A percentile compares a stretch with the other conserved stretches of the same genome.
Evolutionary conservation across 1,140 invertebrate species (phyloP).

Genomic region (Drosophila hydei): DNA sequence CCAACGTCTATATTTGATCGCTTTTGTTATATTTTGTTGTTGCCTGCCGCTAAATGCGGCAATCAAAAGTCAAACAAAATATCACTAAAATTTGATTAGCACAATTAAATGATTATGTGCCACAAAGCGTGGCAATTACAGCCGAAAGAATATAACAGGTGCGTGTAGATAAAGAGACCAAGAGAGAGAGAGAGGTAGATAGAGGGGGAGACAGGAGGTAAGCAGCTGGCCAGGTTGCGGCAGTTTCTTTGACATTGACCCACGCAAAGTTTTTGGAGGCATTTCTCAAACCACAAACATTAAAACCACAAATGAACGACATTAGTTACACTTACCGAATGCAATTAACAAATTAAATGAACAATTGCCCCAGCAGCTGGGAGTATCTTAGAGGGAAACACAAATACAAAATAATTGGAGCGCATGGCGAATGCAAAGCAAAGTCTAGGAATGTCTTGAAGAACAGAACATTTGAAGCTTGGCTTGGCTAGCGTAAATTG

Average conservation of each 20-base stretch:
- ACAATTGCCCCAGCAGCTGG: slow-evolving; percentile 44
- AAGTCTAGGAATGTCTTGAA: slow-evolving; percentile 33
- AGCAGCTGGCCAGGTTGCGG: slow-evolving; percentile 17
- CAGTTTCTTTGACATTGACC: slow-evolving; percentile 55
- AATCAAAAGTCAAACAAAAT: slow-evolving; percentile 58
- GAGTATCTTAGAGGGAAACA: slow-evolving; percentile 18
- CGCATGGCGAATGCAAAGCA: slow-evolving; percentile 58
- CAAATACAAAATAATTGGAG: slow-evolving; percentile 43
- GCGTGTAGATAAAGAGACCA: neutral
- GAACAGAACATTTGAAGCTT: neutral
- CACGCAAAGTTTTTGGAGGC: slow-evolving; percentile 61
- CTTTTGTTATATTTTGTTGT: slow-evolving; percentile 14
- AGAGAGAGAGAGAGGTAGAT: neutral
- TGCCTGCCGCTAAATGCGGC: slow-evolving; percentile 60
- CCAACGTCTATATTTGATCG: slow-evolving; percentile 7
- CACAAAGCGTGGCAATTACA: slow-evolving; percentile 73
- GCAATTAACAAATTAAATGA: slow-evolving; percentile 80
- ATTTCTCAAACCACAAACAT: slow-evolving; percentile 34
- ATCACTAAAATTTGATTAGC: slow-evolving; percentile 75
- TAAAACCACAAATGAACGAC: slow-evolving; percentile 72
- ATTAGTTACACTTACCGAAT: slow-evolving; percentile 75
- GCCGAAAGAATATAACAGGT: slow-evolving; percentile 17
- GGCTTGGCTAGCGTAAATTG: slow-evolving; percentile 1
- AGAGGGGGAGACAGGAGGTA: slow-evolving; percentile 14
- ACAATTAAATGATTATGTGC: slow-evolving; percentile 78